phyloP scores from a whole-genome alignment of 2,888 invertebrate species.

The Rhodophaea formosa region DNA sequence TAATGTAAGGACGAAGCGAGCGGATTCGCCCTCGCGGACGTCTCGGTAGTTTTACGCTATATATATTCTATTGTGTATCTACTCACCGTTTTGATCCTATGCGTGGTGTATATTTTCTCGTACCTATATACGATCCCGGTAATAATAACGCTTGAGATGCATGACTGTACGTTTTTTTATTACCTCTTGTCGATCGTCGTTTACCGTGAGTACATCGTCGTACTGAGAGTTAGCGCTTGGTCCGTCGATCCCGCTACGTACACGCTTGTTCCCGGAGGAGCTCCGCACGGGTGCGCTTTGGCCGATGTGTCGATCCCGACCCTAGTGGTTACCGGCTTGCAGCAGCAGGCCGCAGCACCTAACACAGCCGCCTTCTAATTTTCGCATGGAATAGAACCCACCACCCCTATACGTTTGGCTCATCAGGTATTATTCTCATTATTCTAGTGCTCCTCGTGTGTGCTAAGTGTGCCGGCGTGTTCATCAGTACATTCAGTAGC shows the following conservation, averaged over 20 bases:
- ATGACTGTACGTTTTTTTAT: constrained; percentile 90
- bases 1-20: constrained; percentile 78
- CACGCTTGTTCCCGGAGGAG: constrained; percentile 77
- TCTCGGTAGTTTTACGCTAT: constrained; percentile 78
- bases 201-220: constrained; percentile 71
- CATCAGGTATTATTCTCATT: constrained; percentile 80
- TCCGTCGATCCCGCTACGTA: constrained; percentile 79
- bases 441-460: constrained; percentile 76
- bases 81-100: constrained; percentile 76
- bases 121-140: constrained; percentile 84
- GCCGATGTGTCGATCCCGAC: constrained; percentile 74
- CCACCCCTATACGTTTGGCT: constrained; percentile 80
- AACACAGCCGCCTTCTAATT: constrained; percentile 80
- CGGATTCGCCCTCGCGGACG: constrained; percentile 70
- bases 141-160: constrained; percentile 94
- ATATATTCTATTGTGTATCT: constrained; percentile 73
- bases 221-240: constrained; percentile 78
- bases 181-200: constrained; percentile 79
- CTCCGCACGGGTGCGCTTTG: constrained; percentile 77
- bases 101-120: constrained; percentile 81
- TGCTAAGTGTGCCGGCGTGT: constrained; percentile 74
- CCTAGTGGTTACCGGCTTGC: constrained; percentile 74
- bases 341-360: constrained; percentile 74
- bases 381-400: constrained; percentile 80
- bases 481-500: constrained; percentile 56